Base-by-base conservation (phyloP, 2,113 vertebrate species). In the Chascanopsetta lugubris region DNA sequence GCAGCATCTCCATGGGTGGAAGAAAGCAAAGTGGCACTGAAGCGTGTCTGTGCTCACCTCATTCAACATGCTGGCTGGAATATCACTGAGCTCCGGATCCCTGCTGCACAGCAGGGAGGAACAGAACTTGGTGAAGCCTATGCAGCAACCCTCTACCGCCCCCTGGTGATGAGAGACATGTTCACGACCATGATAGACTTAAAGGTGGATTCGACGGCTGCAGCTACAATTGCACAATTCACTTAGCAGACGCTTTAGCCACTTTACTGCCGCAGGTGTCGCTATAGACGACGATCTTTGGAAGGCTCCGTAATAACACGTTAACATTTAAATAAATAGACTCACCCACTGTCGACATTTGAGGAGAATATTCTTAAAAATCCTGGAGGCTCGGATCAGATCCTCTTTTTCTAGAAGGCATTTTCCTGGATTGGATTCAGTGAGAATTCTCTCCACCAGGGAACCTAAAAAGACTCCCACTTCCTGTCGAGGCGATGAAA, bases 271-370 rank as follows among this genome's bases (percentile, higher is more conserved):
- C 6, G n/a, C n/a, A n/a, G n/a, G n/a, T n/a, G n/a, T n/a, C n/a
- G n/a, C n/a, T n/a, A n/a, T n/a, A n/a, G n/a, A n/a, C n/a, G n/a
- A n/a, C n/a, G n/a, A n/a, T n/a, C n/a, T n/a, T n/a, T n/a, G n/a
- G n/a, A n/a, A n/a, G n/a, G n/a, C n/a, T n/a, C n/a, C n/a, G n/a
- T n/a, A n/a, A n/a, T n/a, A n/a, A n/a, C n/a, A n/a, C n/a, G n/a
- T 47, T 8, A 2, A 24, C 1, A 6, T 63, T 2, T 21, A 21
- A 18, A 6, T 43, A 8, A 21, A 5, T 38, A 38, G 24, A 30
- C 69, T 1, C 72, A 97, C 95, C 95, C 95, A 96, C 77, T 97
- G 96, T 38, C 96, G 92, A 59, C 96, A 97, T 53, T 92, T 93
- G 48, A 96, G 88, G 61, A 96, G 88, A 86, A 95, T 94, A 75